Conservation (phyloP, 2,797 vertebrate species). For the Buceros bicornis region DNA sequence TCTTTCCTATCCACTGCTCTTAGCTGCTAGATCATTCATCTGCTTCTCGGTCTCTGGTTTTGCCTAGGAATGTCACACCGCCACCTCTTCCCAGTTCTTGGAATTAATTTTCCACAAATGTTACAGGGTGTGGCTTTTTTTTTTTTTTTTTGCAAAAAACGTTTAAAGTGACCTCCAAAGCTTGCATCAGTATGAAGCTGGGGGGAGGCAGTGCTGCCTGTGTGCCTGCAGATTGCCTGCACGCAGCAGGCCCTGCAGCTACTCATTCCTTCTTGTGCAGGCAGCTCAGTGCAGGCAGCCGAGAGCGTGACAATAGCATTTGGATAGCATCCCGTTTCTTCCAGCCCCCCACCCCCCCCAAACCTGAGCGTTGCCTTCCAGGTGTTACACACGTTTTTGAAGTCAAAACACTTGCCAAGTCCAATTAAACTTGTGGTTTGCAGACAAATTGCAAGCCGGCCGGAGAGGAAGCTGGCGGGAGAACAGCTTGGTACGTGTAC, state of each 20-base stretch:
- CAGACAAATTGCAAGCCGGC: conserved; percentile 66
- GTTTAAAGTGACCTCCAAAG: background rate
- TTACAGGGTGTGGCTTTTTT: background rate
- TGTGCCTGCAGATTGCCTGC: background rate
- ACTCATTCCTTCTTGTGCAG: conserved; percentile 24
- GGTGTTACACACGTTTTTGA: conserved; percentile 50
- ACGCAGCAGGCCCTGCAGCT: conserved; percentile 33
- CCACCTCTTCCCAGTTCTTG: background rate
- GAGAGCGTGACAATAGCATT: conserved; percentile 44
- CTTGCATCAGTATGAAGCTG: background rate
- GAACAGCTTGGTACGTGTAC: background rate
- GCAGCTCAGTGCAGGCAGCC: conserved; percentile 35
- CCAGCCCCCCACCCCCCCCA: background rate
- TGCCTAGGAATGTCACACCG: background rate
- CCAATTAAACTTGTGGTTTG: conserved; percentile 65
- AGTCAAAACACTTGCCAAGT: conserved; percentile 40
- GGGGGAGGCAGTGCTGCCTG: background rate
- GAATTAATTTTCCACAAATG: background rate
- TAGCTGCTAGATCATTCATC: background rate
- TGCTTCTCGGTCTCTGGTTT: background rate
- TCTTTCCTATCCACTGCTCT: background rate
- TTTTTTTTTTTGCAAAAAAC: background rate
- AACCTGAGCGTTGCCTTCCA: conserved; percentile 47
- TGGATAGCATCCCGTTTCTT: conserved; percentile 55
- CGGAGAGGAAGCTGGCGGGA: conserved; percentile 22